Conservation (phyloP, 2,113 vertebrate species). For the Eudorcas thomsonii region DNA sequence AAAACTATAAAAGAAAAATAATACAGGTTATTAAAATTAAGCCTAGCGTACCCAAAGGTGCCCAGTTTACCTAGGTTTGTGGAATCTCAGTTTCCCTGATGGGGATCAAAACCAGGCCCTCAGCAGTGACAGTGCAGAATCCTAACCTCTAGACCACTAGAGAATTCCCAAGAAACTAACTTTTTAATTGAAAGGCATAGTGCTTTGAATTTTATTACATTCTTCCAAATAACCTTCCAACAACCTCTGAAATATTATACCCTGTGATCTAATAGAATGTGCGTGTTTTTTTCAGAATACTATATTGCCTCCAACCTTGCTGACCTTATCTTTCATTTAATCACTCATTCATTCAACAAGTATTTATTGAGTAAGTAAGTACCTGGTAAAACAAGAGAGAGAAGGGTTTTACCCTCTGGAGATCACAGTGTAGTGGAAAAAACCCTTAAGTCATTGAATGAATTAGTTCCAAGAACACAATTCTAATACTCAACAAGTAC, state of each 20-base stretch:
- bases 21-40: constrained; percentile 44
- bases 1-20: constrained; percentile 80
- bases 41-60: background rate
- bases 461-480: constrained; percentile 1
- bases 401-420: background rate
- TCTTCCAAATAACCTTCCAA: background rate
- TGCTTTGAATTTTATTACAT: background rate
- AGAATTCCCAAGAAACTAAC: background rate
- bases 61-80: background rate
- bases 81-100: background rate
- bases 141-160: background rate
- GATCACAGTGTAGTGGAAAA: background rate
- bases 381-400: background rate
- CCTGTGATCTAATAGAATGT: background rate
- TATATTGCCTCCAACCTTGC: background rate
- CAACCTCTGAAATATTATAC: background rate
- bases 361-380: constrained; percentile 11
- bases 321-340: background rate
- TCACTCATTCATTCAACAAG: background rate
- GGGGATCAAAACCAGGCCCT: background rate
- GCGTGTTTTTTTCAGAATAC: background rate
- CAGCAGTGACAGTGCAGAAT: rapidly evolving
- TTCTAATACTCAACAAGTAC: background rate
- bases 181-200: background rate
- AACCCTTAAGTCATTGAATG: background rate